Base-by-base conservation (phyloP, 2,888 invertebrate species). In the Eustalomyia histrio region DNA sequence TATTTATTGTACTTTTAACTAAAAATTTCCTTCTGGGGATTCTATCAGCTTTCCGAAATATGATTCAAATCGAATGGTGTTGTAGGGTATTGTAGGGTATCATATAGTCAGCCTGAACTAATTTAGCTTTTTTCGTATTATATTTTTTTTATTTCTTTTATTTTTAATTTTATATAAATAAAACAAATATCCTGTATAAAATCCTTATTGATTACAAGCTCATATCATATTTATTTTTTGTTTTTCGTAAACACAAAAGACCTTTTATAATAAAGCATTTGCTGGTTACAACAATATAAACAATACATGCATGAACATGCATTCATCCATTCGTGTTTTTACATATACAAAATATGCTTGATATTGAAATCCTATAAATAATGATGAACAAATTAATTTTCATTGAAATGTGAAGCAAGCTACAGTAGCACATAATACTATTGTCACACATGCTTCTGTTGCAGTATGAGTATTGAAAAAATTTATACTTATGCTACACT, bases 321-420 rank as follows among this genome's bases (percentile, higher is more conserved):
- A 64, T 53, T 33, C 52, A 1, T 33, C 5, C 17, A 67, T 67
- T 29, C 18, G 17, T 21, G 16, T 53, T 29, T 60, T 14, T 7
- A 24, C 24, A 14, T 21, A 8, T 16, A 3, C 3, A 9, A 3
- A 10, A 16, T 55, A 0, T 55, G 4, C 24, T 55, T 55, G 21
- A 57, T 47, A 58, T 57, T 58, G 55, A 57, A 60, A 50, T 21
- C 61, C 63, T 17, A 72, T 72, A 72, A 72, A 72, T 72, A 72
- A 72, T 72, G 72, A 63, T 61, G 61, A 72, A 63, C 63, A 72
- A 72, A 72, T 72, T 57, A 72, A 72, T 72, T 63, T 55, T 43
- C 69, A 60, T 43, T 29, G 53, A 72, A 43, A 63, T 63, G 33
- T 52, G 43, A 43, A 55, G 61, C 43, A 53, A 50, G 18, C 61